These are phyloP conservation scores for Nebria ingens DNA, from an alignment of 1,140 invertebrate species.

Conservation along the genomic window DNA sequence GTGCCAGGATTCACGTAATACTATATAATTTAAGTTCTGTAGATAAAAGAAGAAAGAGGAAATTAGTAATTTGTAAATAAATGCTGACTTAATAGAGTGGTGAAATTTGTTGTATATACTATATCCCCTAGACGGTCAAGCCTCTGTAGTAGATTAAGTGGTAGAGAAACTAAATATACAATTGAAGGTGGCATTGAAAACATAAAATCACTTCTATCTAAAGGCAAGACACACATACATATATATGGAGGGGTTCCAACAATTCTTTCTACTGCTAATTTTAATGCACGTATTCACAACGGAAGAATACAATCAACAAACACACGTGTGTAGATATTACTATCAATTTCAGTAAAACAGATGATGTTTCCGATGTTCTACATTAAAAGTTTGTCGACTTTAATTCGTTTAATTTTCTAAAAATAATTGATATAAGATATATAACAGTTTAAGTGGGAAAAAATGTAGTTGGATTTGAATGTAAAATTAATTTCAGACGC, in stretches of 20 bases:
- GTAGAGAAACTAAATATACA: neutral
- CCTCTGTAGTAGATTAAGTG: neutral
- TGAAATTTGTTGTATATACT: neutral
- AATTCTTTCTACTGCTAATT: neutral
- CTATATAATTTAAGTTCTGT: too few relatives aligned
- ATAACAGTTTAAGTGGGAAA: too few relatives aligned
- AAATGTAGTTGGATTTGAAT: too few relatives aligned
- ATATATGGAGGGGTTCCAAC: neutral
- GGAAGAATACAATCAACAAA: conserved; percentile 8
- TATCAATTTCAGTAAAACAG: neutral
- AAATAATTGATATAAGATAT: too few relatives aligned
- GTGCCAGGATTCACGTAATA: neutral
- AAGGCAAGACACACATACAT: neutral
- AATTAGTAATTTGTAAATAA: neutral
- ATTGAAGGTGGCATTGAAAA: too few relatives aligned
- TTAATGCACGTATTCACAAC: neutral
- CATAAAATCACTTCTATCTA: neutral
- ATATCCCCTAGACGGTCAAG: conserved; percentile 1
- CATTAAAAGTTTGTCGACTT: neutral
- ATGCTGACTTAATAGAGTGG: neutral
- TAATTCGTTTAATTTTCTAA: too few relatives aligned
- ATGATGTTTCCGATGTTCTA: too few relatives aligned
- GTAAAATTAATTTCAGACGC: too few relatives aligned
- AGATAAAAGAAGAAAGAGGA: neutral
- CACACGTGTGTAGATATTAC: neutral